These are phyloP conservation scores for Phasianus colchicus DNA, from an alignment of 2,113 vertebrate genomes.

Conservation along the genomic window DNA sequence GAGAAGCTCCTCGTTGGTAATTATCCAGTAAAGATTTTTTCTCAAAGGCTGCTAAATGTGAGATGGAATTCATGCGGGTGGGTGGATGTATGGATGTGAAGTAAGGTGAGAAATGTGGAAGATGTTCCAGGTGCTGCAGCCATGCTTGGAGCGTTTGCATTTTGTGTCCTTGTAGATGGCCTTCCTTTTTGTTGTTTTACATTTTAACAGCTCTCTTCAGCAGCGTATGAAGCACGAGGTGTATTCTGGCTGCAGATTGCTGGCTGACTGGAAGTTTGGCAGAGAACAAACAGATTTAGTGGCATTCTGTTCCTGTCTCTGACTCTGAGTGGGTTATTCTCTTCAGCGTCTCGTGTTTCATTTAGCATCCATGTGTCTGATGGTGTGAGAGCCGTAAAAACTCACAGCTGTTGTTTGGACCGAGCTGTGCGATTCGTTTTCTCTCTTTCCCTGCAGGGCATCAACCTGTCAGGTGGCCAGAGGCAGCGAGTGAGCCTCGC, in stretches of 20 bases:
- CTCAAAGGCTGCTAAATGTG: neutral
- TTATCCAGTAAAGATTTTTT: neutral
- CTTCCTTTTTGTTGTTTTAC: neutral
- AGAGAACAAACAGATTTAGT: neutral
- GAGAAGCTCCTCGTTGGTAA: neutral
- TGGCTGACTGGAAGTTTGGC: slow-evolving; percentile 25
- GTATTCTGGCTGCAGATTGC: neutral
- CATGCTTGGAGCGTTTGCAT: neutral
- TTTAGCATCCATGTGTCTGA: neutral
- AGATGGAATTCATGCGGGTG: neutral
- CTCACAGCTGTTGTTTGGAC: neutral
- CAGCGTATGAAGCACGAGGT: slow-evolving; percentile 21
- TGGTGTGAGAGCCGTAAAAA: neutral
- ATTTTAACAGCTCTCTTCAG: slow-evolving; percentile 32
- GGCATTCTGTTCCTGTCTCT: neutral
- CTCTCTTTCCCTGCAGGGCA: slow-evolving; percentile 81
- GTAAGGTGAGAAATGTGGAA: neutral
- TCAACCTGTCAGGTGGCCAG: slow-evolving; percentile 96
- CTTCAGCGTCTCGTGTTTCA: neutral
- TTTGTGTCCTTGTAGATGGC: neutral
- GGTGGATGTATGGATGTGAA: neutral
- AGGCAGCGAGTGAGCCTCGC: slow-evolving; percentile 93
- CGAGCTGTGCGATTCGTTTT: neutral
- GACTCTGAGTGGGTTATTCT: neutral
- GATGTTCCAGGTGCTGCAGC: neutral